phyloP scores from a whole-genome alignment of 2,113 vertebrate genomes.

The Hemichromis elongatus region DNA sequence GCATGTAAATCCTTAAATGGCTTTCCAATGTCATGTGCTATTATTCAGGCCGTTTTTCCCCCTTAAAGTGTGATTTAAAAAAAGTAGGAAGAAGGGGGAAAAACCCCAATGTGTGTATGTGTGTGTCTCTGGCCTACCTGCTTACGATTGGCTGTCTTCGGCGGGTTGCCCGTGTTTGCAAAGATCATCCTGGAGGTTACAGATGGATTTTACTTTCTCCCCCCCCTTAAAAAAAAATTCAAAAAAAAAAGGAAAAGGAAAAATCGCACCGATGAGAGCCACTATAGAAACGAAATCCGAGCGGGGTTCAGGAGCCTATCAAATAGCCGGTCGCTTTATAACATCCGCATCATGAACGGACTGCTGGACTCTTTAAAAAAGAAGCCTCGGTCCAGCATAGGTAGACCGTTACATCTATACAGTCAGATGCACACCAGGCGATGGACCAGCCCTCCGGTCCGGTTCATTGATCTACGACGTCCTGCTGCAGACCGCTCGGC shows the following conservation, averaged over 20 bases:
- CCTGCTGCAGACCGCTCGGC: constrained; percentile 77
- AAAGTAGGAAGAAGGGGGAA: neutral
- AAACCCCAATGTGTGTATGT: neutral
- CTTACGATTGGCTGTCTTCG: constrained; percentile 84
- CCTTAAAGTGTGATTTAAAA: neutral
- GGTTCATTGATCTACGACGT: constrained; percentile 81
- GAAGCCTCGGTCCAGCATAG: constrained; percentile 35
- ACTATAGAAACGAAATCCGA: constrained; percentile 38
- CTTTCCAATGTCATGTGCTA: constrained; percentile 59
- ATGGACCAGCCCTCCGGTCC: constrained; percentile 69
- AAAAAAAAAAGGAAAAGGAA: neutral
- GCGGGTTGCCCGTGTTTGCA: constrained; percentile 83
- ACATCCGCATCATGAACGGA: constrained; percentile 53
- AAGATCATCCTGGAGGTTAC: constrained; percentile 86
- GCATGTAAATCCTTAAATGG: constrained; percentile 18
- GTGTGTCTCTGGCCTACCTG: constrained; percentile 77
- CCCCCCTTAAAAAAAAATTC: neutral
- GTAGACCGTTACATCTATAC: constrained; percentile 64
- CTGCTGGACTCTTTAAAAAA: neutral
- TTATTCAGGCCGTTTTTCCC: neutral
- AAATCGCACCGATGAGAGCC: constrained; percentile 37
- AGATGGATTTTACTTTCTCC: constrained; percentile 16
- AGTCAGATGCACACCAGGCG: constrained; percentile 44
- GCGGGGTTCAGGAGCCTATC: neutral
- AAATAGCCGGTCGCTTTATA: constrained; percentile 26